These are phyloP conservation scores for Drosophila insularis DNA, from an alignment of 1,140 invertebrate species.

Conservation along the genomic window DNA sequence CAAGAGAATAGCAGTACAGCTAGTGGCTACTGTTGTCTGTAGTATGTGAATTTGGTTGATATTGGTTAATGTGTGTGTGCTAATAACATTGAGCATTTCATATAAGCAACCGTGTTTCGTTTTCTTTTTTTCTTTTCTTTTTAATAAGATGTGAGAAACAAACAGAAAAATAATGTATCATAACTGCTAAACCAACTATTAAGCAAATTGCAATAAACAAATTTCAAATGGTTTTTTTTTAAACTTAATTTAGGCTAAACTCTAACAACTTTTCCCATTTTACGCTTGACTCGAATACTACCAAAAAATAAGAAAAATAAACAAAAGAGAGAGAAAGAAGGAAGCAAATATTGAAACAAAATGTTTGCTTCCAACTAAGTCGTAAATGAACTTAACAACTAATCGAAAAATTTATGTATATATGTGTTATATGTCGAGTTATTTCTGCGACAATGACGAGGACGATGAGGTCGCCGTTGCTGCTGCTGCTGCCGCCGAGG, in stretches of 20 bases:
- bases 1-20: constrained; percentile 41
- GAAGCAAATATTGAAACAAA: constrained; percentile 23
- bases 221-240: constrained; percentile 52
- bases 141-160: constrained; percentile 39
- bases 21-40: constrained; percentile 26
- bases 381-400: constrained; percentile 61
- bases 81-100: constrained; percentile 73
- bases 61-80: constrained; percentile 24
- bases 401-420: constrained; percentile 53
- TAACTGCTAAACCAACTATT: constrained; percentile 65
- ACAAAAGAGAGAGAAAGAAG: constrained; percentile 62
- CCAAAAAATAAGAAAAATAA: constrained; percentile 57
- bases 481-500: constrained; percentile 41
- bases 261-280: constrained; percentile 62
- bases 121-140: constrained; percentile 16
- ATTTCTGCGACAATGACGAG: constrained; percentile 70
- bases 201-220: constrained; percentile 73
- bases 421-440: constrained; percentile 35
- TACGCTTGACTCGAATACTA: constrained; percentile 72
- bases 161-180: constrained; percentile 49
- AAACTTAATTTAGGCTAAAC: constrained; percentile 68
- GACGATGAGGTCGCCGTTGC: constrained; percentile 34
- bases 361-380: constrained; percentile 48
- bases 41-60: constrained; percentile 4
- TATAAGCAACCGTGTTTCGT: constrained; percentile 48